A percentile compares a stretch with the other conserved stretches of the same genome.
phyloP scores from a whole-genome alignment of 1,140 invertebrate genomes.

The Zaprionus taronus region DNA sequence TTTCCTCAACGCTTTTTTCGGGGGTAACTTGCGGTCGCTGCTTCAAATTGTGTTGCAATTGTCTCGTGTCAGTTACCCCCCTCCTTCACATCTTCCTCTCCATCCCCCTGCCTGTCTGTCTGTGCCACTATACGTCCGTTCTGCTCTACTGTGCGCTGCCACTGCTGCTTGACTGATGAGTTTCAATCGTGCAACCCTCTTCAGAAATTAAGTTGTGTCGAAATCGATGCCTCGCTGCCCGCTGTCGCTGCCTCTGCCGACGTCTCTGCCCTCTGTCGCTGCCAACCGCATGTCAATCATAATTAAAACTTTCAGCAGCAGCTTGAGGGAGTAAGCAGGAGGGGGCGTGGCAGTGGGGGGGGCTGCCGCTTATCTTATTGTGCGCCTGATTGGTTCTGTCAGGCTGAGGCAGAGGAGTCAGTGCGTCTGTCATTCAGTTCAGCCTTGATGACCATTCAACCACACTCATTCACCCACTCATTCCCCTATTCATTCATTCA shows the following conservation, averaged over 20 bases:
- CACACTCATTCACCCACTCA: slow-evolving; percentile 39
- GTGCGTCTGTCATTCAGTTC: background rate
- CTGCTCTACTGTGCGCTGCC: background rate
- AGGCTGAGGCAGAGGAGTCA: slow-evolving; percentile 25
- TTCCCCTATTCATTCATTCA: slow-evolving; percentile 7
- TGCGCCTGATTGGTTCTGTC: slow-evolving; percentile 68
- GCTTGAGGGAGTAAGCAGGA: slow-evolving; percentile 8
- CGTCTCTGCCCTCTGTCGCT: slow-evolving; percentile 11
- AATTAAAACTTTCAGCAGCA: slow-evolving; percentile 70
- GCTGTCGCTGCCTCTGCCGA: slow-evolving; percentile 45
- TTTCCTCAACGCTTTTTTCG: slow-evolving; percentile 9
- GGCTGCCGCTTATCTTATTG: slow-evolving; percentile 70
- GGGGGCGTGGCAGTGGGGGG: slow-evolving; percentile 16
- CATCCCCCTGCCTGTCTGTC: background rate
- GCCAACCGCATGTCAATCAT: slow-evolving; percentile 79
- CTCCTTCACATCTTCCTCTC: background rate
- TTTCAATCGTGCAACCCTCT: slow-evolving; percentile 77
- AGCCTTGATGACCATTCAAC: background rate
- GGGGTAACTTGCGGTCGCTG: slow-evolving; percentile 59
- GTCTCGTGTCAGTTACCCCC: slow-evolving; percentile 48
- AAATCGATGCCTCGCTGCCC: slow-evolving; percentile 67
- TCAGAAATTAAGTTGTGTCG: slow-evolving; percentile 79
- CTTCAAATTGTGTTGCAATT: slow-evolving; percentile 66
- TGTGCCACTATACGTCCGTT: background rate
- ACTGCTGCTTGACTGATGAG: slow-evolving; percentile 74